A percentile compares a stretch with the other conserved stretches of the same genome.
Conservation (phyloP, 2,113 vertebrate genomes). For the Anhinga anhinga region DNA sequence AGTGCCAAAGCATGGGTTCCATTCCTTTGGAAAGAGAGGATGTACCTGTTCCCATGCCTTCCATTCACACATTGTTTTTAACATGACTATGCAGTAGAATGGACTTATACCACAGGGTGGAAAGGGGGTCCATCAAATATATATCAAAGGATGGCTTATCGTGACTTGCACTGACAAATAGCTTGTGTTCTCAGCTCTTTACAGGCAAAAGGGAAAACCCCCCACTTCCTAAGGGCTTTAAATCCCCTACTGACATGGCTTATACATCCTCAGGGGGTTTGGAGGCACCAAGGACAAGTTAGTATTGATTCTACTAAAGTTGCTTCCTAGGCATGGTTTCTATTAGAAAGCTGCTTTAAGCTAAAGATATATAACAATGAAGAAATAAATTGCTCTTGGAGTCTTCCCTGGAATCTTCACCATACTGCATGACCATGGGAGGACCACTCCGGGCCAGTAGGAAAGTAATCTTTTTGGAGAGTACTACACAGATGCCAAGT, state of each 20-base stretch:
- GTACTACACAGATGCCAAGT: not conserved
- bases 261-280: not conserved
- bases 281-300: not conserved
- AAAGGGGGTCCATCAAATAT: not conserved
- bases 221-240: not conserved
- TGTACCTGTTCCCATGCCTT: not conserved
- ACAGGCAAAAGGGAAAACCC: not conserved
- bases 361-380: not conserved
- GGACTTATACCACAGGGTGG: not conserved
- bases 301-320: not conserved
- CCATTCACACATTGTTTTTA: not conserved
- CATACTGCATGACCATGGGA: not conserved
- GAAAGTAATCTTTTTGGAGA: not conserved
- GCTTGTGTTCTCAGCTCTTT: not conserved
- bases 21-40: not conserved
- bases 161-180: not conserved
- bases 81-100: not conserved
- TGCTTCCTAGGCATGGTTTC: not conserved
- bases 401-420: too few species aligned
- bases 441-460: not conserved
- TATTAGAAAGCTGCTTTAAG: not conserved
- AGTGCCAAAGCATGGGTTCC: not conserved
- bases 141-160: not conserved
- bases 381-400: not conserved
- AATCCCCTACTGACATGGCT: not conserved